Evolutionary conservation across 1,140 invertebrate genomes (phyloP).

Genomic region (Drosophila parabipectinata): DNA sequence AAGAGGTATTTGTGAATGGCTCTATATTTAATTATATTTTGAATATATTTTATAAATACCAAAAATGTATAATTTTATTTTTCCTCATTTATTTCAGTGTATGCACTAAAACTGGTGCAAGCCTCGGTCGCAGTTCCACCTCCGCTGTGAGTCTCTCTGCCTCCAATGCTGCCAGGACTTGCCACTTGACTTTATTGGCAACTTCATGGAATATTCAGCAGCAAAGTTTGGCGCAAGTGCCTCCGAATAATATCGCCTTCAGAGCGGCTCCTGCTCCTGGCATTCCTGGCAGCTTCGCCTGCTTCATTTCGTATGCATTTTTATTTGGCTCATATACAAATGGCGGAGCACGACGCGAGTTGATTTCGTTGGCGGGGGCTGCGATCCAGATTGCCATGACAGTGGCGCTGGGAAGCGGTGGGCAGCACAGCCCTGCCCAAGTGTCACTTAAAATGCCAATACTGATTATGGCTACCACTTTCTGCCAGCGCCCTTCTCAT

Average conservation of each 20-base stretch:
- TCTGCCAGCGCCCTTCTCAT: not conserved
- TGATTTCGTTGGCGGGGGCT: conserved; percentile 20
- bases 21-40: not conserved
- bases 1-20: not conserved
- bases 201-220: conserved; percentile 82
- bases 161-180: conserved; percentile 53
- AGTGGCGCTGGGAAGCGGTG: conserved; percentile 1
- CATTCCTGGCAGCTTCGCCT: conserved; percentile 33
- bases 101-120: conserved; percentile 43
- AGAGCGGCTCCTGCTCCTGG: not conserved
- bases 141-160: not conserved
- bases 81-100: conserved; percentile 1
- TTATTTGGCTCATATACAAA: conserved; percentile 83
- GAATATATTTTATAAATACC: too few species aligned
- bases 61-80: too few species aligned
- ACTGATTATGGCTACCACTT: conserved; percentile 63
- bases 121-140: not conserved
- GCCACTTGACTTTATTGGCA: conserved; percentile 82
- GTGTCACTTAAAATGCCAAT: conserved; percentile 79
- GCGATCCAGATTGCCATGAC: conserved; percentile 17
- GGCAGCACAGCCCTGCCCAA: conserved; percentile 30
- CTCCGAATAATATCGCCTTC: conserved; percentile 52
- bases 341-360: conserved; percentile 56
- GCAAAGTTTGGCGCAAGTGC: conserved; percentile 70
- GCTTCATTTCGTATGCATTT: conserved; percentile 80